Conservation (phyloP, 2,888 invertebrate genomes). For the Carpatolechia fugitivella region DNA sequence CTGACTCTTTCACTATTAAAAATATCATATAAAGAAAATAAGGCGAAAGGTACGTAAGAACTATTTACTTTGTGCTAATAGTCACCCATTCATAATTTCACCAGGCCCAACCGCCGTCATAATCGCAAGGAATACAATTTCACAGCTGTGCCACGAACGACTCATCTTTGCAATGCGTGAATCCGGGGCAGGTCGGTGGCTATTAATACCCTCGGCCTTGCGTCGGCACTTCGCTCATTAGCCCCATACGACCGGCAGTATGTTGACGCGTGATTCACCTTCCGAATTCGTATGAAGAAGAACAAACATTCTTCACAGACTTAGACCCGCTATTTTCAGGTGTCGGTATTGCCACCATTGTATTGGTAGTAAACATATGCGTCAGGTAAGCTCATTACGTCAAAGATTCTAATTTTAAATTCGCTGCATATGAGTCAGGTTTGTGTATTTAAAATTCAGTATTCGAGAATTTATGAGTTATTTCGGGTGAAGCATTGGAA, state of each 20-base stretch:
- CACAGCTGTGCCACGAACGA: background rate
- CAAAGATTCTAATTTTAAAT: background rate
- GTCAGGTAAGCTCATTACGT: constrained; percentile 7
- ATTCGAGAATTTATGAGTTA: background rate
- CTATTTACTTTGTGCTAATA: too few species aligned
- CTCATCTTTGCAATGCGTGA: constrained; percentile 2
- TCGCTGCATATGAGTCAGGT: background rate
- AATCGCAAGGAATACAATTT: background rate
- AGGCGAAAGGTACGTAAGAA: too few species aligned
- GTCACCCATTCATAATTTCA: too few species aligned
- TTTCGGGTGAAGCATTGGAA: background rate
- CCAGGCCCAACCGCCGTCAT: too few species aligned
- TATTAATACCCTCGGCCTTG: background rate
- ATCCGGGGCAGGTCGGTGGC: constrained; percentile 1
- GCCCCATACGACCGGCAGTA: background rate
- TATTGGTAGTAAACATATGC: constrained; percentile 5
- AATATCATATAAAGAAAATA: too few species aligned
- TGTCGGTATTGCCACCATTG: background rate
- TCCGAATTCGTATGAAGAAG: constrained; percentile 21
- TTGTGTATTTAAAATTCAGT: background rate
- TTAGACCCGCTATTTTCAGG: constrained; percentile 3
- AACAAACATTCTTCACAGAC: constrained; percentile 2
- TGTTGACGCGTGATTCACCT: constrained; percentile 7
- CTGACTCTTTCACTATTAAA: too few species aligned
- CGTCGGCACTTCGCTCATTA: constrained; percentile 1